A percentile compares a stretch with the other conserved stretches of the same genome.
Conservation (phyloP, 2,888 invertebrate species). For the Erebia ligea region DNA sequence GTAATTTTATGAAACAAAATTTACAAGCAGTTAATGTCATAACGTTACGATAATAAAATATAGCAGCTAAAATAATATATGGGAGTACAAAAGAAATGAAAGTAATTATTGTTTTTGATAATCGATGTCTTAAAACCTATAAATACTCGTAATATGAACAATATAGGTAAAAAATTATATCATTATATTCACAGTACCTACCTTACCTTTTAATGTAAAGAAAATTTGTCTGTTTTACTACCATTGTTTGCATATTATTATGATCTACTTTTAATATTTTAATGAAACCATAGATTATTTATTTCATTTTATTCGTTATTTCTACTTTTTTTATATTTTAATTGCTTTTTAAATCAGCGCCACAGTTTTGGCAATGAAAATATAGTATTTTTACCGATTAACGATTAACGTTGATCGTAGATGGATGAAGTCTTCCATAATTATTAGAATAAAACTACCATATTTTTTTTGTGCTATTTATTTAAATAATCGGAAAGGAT, state of each 20-base stretch:
- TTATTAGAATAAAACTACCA: conserved; percentile 60
- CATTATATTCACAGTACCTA: too few species aligned
- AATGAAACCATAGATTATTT: too few species aligned
- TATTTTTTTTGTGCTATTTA: conserved; percentile 38
- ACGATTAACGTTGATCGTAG: too few species aligned
- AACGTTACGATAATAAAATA: conserved; percentile 5
- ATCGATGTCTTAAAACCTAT: not conserved
- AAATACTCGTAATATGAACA: too few species aligned
- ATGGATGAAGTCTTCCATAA: not conserved
- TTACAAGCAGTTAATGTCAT: not conserved
- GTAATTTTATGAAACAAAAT: conserved; percentile 48
- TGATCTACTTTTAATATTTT: too few species aligned
- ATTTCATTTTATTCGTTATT: not conserved
- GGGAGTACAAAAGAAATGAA: conserved; percentile 71
- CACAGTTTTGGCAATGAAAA: not conserved
- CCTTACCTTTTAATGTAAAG: too few species aligned
- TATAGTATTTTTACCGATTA: too few species aligned
- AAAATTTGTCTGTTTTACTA: not conserved
- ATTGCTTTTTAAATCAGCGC: not conserved
- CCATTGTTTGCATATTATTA: not conserved
- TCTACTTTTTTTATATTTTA: not conserved
- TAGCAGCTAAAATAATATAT: conserved; percentile 42
- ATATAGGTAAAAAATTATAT: too few species aligned
- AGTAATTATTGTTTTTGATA: conserved; percentile 28
- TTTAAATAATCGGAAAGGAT: not conserved